Conservation (phyloP, 2,888 invertebrate species). For the Oscheius sp. region DNA sequence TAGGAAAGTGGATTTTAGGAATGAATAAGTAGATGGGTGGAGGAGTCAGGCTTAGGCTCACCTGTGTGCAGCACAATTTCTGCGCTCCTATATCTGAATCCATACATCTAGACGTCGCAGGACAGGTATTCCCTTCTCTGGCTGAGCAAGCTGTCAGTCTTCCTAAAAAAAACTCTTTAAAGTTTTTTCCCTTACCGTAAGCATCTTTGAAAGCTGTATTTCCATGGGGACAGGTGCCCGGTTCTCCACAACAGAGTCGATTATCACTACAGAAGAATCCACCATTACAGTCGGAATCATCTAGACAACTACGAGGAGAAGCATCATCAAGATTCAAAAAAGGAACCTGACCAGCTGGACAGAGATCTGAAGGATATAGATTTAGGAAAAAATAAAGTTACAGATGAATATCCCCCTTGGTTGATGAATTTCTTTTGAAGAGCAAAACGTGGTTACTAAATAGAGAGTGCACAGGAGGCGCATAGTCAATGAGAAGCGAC, state of each 20-base stretch:
- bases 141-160: constrained; percentile 30
- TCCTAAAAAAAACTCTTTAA: constrained; percentile 18
- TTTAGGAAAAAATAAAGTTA: not conserved
- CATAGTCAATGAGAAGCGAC: constrained; percentile 3
- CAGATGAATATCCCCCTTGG: not conserved
- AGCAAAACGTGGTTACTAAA: constrained; percentile 7
- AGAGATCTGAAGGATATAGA: constrained; percentile 38
- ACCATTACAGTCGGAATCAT: constrained; percentile 26
- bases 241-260: constrained; percentile 32
- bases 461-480: constrained; percentile 4
- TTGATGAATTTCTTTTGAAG: too few relatives aligned
- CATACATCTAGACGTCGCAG: constrained; percentile 54
- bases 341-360: constrained; percentile 47
- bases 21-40: too few relatives aligned
- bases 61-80: constrained; percentile 30
- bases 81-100: constrained; percentile 32
- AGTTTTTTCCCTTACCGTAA: constrained; percentile 20
- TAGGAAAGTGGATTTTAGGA: too few relatives aligned
- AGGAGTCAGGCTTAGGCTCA: not conserved
- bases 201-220: constrained; percentile 24
- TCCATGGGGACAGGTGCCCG: constrained; percentile 27
- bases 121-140: constrained; percentile 44
- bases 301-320: constrained; percentile 32
- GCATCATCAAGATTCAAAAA: constrained; percentile 35
- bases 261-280: constrained; percentile 32